These are phyloP conservation scores for Melitaea cinxia DNA, from an alignment of 1,140 invertebrate genomes.

Conservation along the genomic window DNA sequence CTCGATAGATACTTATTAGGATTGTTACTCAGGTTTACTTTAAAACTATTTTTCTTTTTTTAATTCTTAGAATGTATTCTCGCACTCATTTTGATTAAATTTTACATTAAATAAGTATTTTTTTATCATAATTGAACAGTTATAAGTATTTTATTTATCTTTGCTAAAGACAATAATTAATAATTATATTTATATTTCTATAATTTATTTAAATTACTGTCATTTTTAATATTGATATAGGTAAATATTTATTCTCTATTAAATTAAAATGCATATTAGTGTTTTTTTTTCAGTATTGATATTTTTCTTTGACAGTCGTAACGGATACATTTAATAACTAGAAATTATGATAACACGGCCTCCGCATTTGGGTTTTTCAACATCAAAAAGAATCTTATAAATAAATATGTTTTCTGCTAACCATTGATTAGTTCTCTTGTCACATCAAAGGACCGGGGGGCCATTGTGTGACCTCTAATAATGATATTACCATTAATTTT, in stretches of 20 bases:
- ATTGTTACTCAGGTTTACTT: not conserved
- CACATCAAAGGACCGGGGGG: constrained; percentile 65
- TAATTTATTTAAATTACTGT: too few species aligned
- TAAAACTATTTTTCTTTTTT: not conserved
- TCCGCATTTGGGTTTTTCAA: constrained; percentile 30
- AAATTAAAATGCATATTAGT: not conserved
- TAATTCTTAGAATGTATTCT: not conserved
- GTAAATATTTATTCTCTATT: too few species aligned
- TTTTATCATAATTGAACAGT: too few species aligned
- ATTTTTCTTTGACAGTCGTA: constrained; percentile 18
- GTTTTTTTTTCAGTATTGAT: not conserved
- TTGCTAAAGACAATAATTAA: too few species aligned
- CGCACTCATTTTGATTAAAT: not conserved
- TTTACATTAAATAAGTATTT: too few species aligned
- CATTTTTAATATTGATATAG: too few species aligned
- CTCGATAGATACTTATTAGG: constrained; percentile 56
- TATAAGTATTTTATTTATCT: too few species aligned
- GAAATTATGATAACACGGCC: constrained; percentile 39
- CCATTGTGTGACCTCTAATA: constrained; percentile 62
- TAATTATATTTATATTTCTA: too few species aligned
- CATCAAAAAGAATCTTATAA: constrained; percentile 56
- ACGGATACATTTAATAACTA: constrained; percentile 39
- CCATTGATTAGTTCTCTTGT: constrained; percentile 70
- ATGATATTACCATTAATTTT: constrained; percentile 66
- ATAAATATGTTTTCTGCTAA: constrained; percentile 49